Percentiles rank a stretch among this genome's conserved stretches.
These are phyloP conservation scores for Jordanella pulchra DNA, from an alignment of 2,797 vertebrate species.

Conservation along the genomic window DNA sequence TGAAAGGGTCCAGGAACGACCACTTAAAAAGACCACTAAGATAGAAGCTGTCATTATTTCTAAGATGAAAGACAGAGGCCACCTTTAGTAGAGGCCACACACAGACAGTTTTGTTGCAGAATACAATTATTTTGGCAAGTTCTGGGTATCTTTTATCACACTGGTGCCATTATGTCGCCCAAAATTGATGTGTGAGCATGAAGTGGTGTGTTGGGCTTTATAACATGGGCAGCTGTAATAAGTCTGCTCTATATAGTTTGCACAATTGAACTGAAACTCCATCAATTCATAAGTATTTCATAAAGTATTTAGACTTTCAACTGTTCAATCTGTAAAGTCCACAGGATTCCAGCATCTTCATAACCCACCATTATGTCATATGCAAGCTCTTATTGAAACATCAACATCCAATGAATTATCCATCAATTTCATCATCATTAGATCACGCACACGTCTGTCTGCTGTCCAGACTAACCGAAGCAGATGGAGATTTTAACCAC, in stretches of 20 bases:
- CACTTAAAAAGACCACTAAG: slow-evolving; percentile 62
- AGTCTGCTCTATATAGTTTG: slow-evolving; percentile 19
- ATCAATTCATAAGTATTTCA: slow-evolving; percentile 63
- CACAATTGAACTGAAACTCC: slow-evolving; percentile 48
- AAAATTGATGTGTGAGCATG: slow-evolving; percentile 22
- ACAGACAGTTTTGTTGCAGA: slow-evolving; percentile 13
- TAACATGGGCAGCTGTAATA: slow-evolving; percentile 19
- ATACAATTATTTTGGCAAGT: slow-evolving; percentile 32
- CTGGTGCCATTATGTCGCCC: neutral
- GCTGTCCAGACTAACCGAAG: slow-evolving; percentile 50
- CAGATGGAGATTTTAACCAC: slow-evolving; percentile 62
- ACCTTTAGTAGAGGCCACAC: slow-evolving; percentile 67
- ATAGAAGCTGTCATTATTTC: slow-evolving; percentile 75
- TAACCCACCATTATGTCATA: slow-evolving; percentile 57
- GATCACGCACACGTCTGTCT: slow-evolving; percentile 44
- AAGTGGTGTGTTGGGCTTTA: slow-evolving; percentile 7
- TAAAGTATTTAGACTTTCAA: slow-evolving; percentile 46
- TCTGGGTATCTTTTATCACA: slow-evolving; percentile 15
- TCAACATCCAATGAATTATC: slow-evolving; percentile 55
- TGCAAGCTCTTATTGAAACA: slow-evolving; percentile 45
- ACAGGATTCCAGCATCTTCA: slow-evolving; percentile 25
- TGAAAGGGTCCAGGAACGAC: slow-evolving; percentile 58
- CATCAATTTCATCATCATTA: slow-evolving; percentile 65
- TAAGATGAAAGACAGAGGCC: slow-evolving; percentile 39
- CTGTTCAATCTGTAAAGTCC: slow-evolving; percentile 43